These are phyloP conservation scores for Catharus bicknelli DNA, from an alignment of 2,113 vertebrate genomes.

Conservation along the genomic window DNA sequence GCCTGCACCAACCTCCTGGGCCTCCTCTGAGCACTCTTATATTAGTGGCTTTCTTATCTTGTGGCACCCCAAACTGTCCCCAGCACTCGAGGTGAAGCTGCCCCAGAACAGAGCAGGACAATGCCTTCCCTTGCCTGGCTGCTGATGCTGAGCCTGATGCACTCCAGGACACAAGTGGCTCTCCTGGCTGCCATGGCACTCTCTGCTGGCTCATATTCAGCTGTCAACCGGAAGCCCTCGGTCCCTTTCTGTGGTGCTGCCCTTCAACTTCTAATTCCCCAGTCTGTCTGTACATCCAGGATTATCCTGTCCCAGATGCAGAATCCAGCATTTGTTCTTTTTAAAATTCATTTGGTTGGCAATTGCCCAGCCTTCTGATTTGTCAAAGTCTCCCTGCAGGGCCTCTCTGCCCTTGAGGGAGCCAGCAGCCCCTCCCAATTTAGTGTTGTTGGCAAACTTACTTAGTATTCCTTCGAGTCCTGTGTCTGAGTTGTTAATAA, in stretches of 20 bases:
- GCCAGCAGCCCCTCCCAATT: neutral
- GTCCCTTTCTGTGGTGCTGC: neutral
- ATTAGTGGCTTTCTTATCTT: neutral
- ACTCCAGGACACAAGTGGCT: rapidly evolving
- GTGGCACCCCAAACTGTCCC: no score
- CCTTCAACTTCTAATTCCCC: neutral
- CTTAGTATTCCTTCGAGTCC: neutral
- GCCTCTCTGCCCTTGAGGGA: neutral
- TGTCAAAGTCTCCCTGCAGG: neutral
- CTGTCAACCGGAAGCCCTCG: neutral
- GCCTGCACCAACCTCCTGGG: neutral
- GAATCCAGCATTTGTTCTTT: neutral
- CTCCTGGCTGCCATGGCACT: neutral
- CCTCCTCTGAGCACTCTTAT: neutral
- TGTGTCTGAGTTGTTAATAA: neutral
- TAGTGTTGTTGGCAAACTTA: neutral
- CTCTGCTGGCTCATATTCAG: neutral
- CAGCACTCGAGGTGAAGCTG: rapidly evolving
- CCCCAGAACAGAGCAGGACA: neutral
- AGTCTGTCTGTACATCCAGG: neutral
- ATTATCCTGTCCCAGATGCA: neutral
- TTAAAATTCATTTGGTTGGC: neutral
- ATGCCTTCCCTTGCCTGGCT: rapidly evolving
- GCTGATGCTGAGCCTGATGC: no score
- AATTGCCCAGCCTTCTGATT: neutral